Percentiles rank a stretch among this genome's conserved stretches.
Conservation (phyloP, 2,888 invertebrate genomes). For the Pseudococcus jackbeardsleyi region DNA sequence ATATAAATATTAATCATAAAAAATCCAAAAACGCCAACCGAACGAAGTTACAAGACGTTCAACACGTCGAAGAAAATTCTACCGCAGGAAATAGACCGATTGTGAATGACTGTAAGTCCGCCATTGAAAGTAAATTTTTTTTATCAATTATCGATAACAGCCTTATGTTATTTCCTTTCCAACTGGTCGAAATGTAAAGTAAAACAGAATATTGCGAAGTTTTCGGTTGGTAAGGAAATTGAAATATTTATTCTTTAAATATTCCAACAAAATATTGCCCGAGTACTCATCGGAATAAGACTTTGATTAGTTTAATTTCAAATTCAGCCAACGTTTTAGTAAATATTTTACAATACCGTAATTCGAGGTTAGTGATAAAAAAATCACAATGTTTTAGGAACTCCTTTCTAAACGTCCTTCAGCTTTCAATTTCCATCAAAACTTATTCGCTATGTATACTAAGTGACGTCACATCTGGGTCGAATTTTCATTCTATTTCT, state of each 20-base stretch:
- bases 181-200: constrained; percentile 11
- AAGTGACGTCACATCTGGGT: constrained; percentile 10
- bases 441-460: background rate
- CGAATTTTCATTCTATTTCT: constrained; percentile 17
- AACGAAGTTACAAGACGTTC: background rate
- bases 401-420: background rate
- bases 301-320: background rate
- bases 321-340: background rate
- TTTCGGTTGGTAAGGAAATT: background rate
- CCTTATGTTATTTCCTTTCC: constrained; percentile 8
- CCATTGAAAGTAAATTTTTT: constrained; percentile 1
- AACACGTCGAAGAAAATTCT: constrained; percentile 3
- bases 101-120: background rate
- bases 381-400: background rate
- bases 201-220: background rate
- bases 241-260: background rate
- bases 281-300: no score
- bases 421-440: constrained; percentile 16
- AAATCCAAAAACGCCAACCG: background rate
- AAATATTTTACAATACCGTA: background rate
- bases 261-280: background rate
- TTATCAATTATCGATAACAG: constrained; percentile 45
- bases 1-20: background rate
- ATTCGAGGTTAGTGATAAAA: constrained; percentile 14
- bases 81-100: background rate